phyloP scores from a whole-genome alignment of 2,888 invertebrate genomes.

The Agriotes lineatus region DNA sequence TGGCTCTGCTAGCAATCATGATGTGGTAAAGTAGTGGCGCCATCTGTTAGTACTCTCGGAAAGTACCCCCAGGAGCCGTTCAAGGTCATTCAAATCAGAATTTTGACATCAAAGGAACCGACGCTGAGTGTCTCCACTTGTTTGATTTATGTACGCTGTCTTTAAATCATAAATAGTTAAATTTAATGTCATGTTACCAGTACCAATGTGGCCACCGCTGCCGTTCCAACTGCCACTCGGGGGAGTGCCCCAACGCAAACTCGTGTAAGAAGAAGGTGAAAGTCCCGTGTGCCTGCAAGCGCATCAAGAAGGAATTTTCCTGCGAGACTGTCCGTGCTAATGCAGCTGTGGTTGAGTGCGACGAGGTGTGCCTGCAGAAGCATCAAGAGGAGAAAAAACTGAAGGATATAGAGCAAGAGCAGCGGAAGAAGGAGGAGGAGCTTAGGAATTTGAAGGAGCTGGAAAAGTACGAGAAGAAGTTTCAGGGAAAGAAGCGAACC shows the following conservation, averaged over 20 bases:
- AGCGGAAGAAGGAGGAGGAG: constrained; percentile 74
- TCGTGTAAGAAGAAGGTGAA: constrained; percentile 85
- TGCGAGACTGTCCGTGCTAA: constrained; percentile 73
- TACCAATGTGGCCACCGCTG: constrained; percentile 89
- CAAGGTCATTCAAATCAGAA: no score
- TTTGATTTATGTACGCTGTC: no score
- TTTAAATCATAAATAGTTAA: no score
- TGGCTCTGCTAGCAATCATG: no score
- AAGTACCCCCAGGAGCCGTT: no score
- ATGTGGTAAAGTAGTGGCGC: no score
- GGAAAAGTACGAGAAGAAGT: constrained; percentile 82
- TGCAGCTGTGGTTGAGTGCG: constrained; percentile 71
- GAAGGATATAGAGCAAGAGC: constrained; percentile 70
- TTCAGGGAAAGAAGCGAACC: constrained; percentile 75
- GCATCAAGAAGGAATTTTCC: constrained; percentile 78
- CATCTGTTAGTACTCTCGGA: no score
- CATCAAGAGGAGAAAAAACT: constrained; percentile 69
- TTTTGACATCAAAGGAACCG: no score
- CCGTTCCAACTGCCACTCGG: constrained; percentile 79
- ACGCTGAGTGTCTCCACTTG: no score
- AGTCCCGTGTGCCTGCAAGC: constrained; percentile 82
- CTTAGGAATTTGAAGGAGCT: constrained; percentile 79
- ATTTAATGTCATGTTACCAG: no score
- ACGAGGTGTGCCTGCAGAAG: constrained; percentile 74
- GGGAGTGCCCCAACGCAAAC: constrained; percentile 75